phyloP scores from a whole-genome alignment of 2,797 vertebrate genomes.

The Gadopsis marmoratus region DNA sequence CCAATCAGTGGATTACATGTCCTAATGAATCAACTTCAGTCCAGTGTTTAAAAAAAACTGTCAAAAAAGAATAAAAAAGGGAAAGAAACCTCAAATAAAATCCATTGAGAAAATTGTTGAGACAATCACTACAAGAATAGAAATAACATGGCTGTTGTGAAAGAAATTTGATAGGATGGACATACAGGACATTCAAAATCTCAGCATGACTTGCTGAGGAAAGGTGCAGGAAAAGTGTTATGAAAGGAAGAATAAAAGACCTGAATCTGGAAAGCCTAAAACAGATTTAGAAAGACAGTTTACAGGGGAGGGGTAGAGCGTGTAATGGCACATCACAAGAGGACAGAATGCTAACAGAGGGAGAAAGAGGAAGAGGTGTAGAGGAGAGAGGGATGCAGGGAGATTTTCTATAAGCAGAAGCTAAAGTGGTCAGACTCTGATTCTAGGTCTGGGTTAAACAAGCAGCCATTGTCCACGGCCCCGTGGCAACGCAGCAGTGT shows the following conservation, averaged over 20 bases:
- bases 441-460: constrained; percentile 79
- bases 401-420: constrained; percentile 74
- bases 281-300: constrained; percentile 53
- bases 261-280: constrained; percentile 22
- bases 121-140: no score
- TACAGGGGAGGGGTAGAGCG: constrained; percentile 13
- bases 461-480: constrained; percentile 57
- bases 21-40: constrained; percentile 11
- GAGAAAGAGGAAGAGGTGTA: constrained; percentile 25
- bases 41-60: not conserved
- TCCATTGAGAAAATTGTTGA: no score
- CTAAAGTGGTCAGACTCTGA: constrained; percentile 79
- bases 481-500: constrained; percentile 62
- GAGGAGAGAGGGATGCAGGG: constrained; percentile 16
- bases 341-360: constrained; percentile 48
- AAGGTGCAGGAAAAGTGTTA: constrained; percentile 23
- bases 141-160: not conserved
- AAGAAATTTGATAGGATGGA: not conserved
- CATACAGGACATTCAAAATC: not conserved
- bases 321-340: constrained; percentile 32
- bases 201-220: not conserved
- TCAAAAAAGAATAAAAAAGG: not conserved
- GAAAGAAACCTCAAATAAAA: not conserved
- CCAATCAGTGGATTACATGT: constrained; percentile 13
- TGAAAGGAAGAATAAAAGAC: constrained; percentile 13